Conservation (phyloP, 2,888 invertebrate genomes). For the Tenthredo amoena region DNA sequence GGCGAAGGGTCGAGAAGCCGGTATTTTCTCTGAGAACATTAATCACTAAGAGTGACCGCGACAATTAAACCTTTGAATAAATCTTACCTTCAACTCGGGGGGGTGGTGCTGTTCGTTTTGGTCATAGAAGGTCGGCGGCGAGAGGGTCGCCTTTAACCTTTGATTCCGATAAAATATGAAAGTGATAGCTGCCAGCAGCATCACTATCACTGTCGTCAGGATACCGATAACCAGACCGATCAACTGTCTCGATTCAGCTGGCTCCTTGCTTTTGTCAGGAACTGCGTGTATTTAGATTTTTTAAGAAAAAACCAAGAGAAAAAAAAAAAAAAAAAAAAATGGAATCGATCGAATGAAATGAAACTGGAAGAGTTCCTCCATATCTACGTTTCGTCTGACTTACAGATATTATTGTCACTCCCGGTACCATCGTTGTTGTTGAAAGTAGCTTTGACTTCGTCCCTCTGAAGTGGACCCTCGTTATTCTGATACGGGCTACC, state of each 20-base stretch:
- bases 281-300: conserved; percentile 65
- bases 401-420: conserved; percentile 70
- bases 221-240: conserved; percentile 86
- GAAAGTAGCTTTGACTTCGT: conserved; percentile 83
- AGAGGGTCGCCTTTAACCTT: conserved; percentile 78
- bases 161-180: conserved; percentile 86
- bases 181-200: conserved; percentile 85
- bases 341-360: conserved; percentile 28
- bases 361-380: not conserved
- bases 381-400: conserved; percentile 61
- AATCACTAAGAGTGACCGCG: conserved; percentile 27
- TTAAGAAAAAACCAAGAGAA: conserved; percentile 61
- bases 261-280: conserved; percentile 80
- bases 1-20: not conserved
- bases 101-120: conserved; percentile 66
- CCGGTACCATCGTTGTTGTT: conserved; percentile 76
- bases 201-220: conserved; percentile 86
- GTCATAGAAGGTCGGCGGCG: conserved; percentile 71
- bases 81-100: conserved; percentile 71
- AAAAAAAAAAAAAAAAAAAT: not conserved
- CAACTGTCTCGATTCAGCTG: conserved; percentile 80
- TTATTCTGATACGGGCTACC: conserved; percentile 79
- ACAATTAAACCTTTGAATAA: conserved; percentile 27
- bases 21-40: conserved; percentile 9
- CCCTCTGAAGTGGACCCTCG: conserved; percentile 85